Conservation (phyloP, 2,797 vertebrate species). For the Mastacembelus armatus region DNA sequence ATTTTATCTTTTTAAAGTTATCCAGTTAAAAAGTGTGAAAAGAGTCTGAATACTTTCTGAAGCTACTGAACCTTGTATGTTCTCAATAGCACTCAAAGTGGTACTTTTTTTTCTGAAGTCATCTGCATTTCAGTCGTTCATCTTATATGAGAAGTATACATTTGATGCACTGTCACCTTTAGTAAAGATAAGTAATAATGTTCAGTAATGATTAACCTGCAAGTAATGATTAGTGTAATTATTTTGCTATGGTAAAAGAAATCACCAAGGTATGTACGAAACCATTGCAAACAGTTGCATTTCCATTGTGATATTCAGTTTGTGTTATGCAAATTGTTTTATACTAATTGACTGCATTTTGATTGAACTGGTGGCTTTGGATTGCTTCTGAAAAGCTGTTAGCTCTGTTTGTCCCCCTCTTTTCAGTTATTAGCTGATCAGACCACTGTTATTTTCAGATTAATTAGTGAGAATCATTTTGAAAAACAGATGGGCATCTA, state of each 20-base stretch:
- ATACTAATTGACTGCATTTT: slow-evolving; percentile 26
- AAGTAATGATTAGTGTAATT: too few species aligned
- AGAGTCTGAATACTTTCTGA: too few species aligned
- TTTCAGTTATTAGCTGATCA: slow-evolving; percentile 55
- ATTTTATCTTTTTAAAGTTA: too few species aligned
- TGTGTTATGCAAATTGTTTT: slow-evolving; percentile 24
- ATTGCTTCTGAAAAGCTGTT: slow-evolving; percentile 42
- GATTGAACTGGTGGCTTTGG: slow-evolving; percentile 32
- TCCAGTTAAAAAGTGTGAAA: too few species aligned
- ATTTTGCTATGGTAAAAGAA: too few species aligned
- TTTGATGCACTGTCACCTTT: background rate
- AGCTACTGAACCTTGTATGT: background rate
- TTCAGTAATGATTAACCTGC: background rate
- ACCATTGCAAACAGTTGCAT: background rate
- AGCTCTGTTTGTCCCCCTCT: slow-evolving; percentile 34
- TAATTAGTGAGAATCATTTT: slow-evolving; percentile 57
- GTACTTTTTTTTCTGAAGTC: background rate
- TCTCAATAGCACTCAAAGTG: background rate
- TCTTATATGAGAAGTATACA: background rate
- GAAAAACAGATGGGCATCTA: slow-evolving; percentile 50
- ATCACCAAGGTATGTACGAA: background rate
- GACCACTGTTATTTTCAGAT: slow-evolving; percentile 47
- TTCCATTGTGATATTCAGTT: slow-evolving; percentile 22
- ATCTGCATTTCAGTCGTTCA: background rate
- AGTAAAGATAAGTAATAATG: background rate